These are phyloP conservation scores for Parambassis ranga DNA, from an alignment of 2,797 vertebrate genomes.

Conservation along the genomic window DNA sequence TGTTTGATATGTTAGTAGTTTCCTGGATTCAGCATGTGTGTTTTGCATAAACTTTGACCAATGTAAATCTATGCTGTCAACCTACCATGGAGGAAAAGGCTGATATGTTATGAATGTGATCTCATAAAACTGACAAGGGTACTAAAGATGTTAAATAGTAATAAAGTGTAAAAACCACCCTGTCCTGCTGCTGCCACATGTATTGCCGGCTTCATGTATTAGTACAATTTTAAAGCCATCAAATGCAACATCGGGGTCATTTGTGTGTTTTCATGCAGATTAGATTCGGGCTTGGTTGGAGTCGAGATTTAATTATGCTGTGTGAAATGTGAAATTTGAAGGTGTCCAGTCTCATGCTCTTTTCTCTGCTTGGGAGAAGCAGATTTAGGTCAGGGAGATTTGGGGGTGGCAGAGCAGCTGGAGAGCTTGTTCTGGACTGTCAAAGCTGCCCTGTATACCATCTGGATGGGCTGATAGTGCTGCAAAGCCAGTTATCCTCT, in stretches of 20 bases:
- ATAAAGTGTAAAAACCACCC: no score
- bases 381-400: slow-evolving; percentile 79
- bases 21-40: not conserved
- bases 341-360: slow-evolving; percentile 59
- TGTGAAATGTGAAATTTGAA: slow-evolving; percentile 50
- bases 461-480: slow-evolving; percentile 76
- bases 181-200: no score
- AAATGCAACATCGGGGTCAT: not conserved
- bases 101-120: not conserved
- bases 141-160: not conserved
- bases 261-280: not conserved
- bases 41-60: not conserved
- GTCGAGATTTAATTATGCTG: slow-evolving; percentile 23
- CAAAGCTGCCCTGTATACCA: slow-evolving; percentile 69
- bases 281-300: not conserved
- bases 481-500: slow-evolving; percentile 73
- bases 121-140: no score
- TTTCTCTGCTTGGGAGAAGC: slow-evolving; percentile 50
- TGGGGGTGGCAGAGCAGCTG: slow-evolving; percentile 67
- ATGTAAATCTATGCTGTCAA: not conserved
- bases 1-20: not conserved
- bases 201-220: not conserved
- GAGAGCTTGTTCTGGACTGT: slow-evolving; percentile 70
- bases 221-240: no score
- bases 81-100: not conserved